Evolutionary conservation across 1,140 invertebrate genomes (phyloP).

Genomic region (Dolichoris vasculosae): DNA sequence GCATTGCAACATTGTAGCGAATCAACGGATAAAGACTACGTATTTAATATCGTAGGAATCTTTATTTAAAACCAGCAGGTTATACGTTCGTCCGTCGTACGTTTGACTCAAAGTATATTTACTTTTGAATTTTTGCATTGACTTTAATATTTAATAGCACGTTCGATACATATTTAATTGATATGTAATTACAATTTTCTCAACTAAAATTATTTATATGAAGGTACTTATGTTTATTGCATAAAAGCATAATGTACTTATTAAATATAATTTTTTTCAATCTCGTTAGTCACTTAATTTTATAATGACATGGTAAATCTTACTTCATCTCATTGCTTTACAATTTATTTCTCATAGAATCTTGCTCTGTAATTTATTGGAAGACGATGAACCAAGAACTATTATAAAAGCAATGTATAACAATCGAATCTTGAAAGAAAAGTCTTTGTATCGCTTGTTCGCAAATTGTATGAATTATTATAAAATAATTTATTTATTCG

Average conservation of each 20-base stretch:
- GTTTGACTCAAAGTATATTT: neutral
- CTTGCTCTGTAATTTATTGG: neutral
- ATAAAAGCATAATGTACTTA: neutral
- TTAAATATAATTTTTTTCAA: neutral
- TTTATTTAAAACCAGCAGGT: neutral
- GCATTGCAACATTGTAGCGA: neutral
- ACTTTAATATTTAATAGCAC: neutral
- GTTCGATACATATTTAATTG: neutral
- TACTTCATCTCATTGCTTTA: too few species aligned
- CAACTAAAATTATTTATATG: too few species aligned
- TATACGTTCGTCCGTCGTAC: neutral
- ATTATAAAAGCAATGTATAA: neutral
- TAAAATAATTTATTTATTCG: neutral
- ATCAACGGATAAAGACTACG: neutral
- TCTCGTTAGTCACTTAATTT: conserved; percentile 4
- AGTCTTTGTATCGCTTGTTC: neutral
- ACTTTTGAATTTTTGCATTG: neutral
- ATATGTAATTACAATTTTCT: neutral
- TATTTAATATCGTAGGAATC: neutral
- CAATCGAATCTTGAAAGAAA: neutral
- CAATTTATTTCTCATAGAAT: neutral
- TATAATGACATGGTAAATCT: neutral
- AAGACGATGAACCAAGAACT: neutral
- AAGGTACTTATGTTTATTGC: too few species aligned
- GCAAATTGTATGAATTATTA: neutral